A percentile compares a stretch with the other conserved stretches of the same genome.
These are phyloP conservation scores for Macrobrachium nipponense DNA, from an alignment of 1,140 invertebrate species.

Conservation along the genomic window DNA sequence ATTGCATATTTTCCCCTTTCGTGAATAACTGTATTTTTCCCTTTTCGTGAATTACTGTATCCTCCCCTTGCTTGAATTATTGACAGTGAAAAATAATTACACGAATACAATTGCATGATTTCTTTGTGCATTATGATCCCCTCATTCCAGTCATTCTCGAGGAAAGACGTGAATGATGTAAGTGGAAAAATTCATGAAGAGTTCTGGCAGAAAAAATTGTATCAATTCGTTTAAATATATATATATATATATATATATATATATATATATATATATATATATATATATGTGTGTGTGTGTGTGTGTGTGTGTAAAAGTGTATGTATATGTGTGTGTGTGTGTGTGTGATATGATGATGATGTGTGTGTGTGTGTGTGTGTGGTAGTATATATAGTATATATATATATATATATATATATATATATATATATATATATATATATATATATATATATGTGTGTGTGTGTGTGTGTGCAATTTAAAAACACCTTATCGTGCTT, in stretches of 20 bases:
- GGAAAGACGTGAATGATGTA: too few species aligned
- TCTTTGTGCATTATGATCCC: too few species aligned
- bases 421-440: slow-evolving; percentile 2
- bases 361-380: too few species aligned
- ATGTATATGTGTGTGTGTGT: neutral
- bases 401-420: slow-evolving; percentile 4
- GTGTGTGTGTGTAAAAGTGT: neutral
- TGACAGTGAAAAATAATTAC: too few species aligned
- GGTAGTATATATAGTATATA: too few species aligned
- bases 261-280: neutral
- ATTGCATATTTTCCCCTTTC: neutral
- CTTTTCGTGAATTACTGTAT: neutral
- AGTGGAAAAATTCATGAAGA: too few species aligned
- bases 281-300: neutral
- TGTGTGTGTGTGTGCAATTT: slow-evolving; percentile 13
- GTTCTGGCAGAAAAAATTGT: neutral
- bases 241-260: neutral
- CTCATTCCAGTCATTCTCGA: too few species aligned
- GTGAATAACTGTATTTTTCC: too few species aligned
- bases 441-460: neutral
- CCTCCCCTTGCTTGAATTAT: too few species aligned
- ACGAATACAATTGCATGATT: too few species aligned
- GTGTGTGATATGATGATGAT: too few species aligned
- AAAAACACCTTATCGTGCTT: too few species aligned
- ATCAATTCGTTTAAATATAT: neutral